Evolutionary conservation across 2,113 vertebrate genomes (phyloP), one percentile per base, ranked within the genome.

Genomic region (Ciconia maguari): DNA sequence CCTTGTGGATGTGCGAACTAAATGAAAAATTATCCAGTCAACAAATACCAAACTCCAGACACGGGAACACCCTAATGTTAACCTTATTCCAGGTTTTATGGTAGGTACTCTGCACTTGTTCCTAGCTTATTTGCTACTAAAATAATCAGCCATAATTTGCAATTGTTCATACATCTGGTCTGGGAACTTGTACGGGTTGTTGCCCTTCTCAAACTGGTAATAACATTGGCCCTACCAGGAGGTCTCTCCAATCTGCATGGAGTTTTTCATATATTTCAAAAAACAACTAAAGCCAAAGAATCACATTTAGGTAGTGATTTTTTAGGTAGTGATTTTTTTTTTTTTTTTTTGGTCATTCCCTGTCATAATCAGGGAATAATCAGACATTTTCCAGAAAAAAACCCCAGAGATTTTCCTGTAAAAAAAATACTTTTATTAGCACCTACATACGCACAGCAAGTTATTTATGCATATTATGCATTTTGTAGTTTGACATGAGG

Each of bases 241-340:
- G 7, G 4, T 32, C 13, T 46, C 8, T 51, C 46, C 83, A 14
- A 61, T 52, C 38, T 48, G 13, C 9, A 46, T 38, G 19, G 36
- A 86, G 11, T 32, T 93, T 94, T 90, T 38, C 8, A 54, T 10
- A 16, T 22, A 46, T 46, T 87, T 60, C 26, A 77, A 62, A 42
- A 89, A 75, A 66, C 2, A 66, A 61, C 13, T 70, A 48, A 91
- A 83, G 20, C 10, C 42, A 64, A 82, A 68, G 25, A 58, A 71
- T 20, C 1, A 0, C 4, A 2, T 54, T 74, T 30, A 54, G 17
- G 8, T 41, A 55, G n/a, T 7, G 11, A 3, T 38, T 46, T 7
- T 46, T 46, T 46, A 46, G 44, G 44, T 46, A 46, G 44, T 46
- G 44, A 46, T 46, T 16, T 46, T 51, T 16, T 80, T 16, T 38